A percentile compares a stretch with the other conserved stretches of the same genome.
phyloP scores from a whole-genome alignment of 2,113 vertebrate genomes.

The Daboia siamensis region DNA sequence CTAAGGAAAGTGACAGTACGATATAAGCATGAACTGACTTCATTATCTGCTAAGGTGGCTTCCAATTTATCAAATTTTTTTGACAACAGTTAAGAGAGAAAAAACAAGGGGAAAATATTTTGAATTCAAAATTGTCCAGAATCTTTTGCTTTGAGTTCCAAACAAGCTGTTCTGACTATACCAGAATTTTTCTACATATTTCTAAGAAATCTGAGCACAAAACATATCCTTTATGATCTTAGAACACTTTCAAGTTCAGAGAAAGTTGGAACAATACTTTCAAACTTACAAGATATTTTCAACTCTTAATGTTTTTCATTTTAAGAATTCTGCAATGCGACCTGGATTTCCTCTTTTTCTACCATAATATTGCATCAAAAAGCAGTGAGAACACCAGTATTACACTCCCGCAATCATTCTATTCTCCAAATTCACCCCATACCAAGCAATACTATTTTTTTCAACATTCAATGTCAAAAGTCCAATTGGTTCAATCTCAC shows the following conservation, averaged over 20 bases:
- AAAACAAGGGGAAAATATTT: not conserved
- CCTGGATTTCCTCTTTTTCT: not conserved
- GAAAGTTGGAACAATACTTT: not conserved
- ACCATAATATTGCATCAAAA: not conserved
- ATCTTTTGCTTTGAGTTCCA: not conserved
- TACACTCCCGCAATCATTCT: not conserved
- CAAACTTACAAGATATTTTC: not conserved
- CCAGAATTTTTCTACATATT: not conserved
- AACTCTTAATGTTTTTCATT: not conserved
- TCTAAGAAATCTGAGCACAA: not conserved
- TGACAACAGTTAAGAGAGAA: not conserved
- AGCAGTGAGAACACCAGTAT: not conserved
- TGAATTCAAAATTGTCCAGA: not conserved
- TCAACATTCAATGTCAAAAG: not conserved
- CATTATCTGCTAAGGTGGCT: not conserved
- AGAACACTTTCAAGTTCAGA: not conserved
- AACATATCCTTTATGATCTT: not conserved
- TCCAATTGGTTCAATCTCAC: not conserved
- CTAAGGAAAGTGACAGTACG: conserved; percentile 52
- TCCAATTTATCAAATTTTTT: not conserved
- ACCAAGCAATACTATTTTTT: not conserved
- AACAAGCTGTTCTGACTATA: not conserved
- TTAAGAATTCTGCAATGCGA: not conserved
- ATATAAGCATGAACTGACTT: not conserved
- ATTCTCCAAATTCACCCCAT: not conserved